Percentiles rank a stretch among this genome's conserved stretches.
Evolutionary conservation across 1,140 invertebrate genomes (phyloP).

Genomic region (Drosophila trapezifrons): DNA sequence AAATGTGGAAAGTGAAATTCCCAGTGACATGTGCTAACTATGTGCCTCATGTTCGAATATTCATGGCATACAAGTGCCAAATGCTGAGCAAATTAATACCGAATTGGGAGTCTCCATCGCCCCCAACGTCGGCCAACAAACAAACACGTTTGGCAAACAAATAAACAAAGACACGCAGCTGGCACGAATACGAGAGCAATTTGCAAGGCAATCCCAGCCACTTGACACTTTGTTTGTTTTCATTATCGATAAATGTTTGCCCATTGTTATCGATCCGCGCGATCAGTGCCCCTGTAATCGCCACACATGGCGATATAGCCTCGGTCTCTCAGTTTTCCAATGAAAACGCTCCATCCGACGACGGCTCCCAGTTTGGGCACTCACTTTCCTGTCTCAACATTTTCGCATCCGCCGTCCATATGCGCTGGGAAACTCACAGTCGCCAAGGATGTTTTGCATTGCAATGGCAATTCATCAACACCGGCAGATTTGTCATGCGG

Average conservation of each 20-base stretch:
- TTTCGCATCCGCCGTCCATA: constrained; percentile 51
- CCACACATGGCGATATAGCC: constrained; percentile 44
- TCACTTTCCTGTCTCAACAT: constrained; percentile 65
- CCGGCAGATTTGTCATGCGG: constrained; percentile 73
- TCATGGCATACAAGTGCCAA: constrained; percentile 24
- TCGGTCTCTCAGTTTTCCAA: constrained; percentile 54
- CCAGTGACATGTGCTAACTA: constrained; percentile 20
- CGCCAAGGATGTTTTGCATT: constrained; percentile 70
- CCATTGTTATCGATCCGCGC: constrained; percentile 41
- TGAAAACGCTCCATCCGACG: constrained; percentile 44
- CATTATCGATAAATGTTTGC: constrained; percentile 57
- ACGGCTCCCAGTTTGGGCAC: constrained; percentile 62
- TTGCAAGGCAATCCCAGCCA: constrained; percentile 41
- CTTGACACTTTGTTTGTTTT: constrained; percentile 44
- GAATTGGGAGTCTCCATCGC: neutral
- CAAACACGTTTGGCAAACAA: constrained; percentile 48
- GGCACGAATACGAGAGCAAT: constrained; percentile 34
- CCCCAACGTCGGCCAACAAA: constrained; percentile 5
- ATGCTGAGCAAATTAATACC: constrained; percentile 28
- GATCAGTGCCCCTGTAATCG: constrained; percentile 44
- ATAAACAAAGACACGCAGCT: constrained; percentile 31
- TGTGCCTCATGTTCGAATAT: constrained; percentile 7
- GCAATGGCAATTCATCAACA: constrained; percentile 71
- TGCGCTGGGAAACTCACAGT: constrained; percentile 36
- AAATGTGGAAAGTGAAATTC: constrained; percentile 32